phyloP scores from a whole-genome alignment of 1,140 invertebrate genomes.

The Drosophila auraria region DNA sequence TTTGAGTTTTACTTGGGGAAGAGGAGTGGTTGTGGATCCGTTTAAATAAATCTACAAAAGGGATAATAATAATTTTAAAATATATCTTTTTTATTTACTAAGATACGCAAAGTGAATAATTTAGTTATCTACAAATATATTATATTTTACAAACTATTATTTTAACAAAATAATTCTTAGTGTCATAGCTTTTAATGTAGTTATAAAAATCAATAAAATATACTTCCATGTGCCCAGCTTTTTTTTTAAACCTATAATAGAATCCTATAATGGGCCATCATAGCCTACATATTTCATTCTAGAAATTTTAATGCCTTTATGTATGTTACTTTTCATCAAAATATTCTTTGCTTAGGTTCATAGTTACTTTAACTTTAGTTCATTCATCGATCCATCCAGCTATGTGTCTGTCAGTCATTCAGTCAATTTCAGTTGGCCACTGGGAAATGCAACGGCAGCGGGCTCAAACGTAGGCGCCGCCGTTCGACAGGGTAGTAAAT shows the following conservation, averaged over 20 bases:
- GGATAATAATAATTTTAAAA: not conserved
- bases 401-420: slow-evolving; percentile 37
- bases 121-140: too few relatives aligned
- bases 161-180: too few relatives aligned
- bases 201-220: too few relatives aligned
- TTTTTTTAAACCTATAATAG: not conserved
- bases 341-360: too few relatives aligned
- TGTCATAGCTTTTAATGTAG: too few relatives aligned
- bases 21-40: not conserved
- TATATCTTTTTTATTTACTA: not conserved
- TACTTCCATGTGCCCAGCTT: too few relatives aligned
- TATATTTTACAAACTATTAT: too few relatives aligned
- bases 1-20: slow-evolving; percentile 2
- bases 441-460: slow-evolving; percentile 39
- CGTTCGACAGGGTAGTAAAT: slow-evolving; percentile 63
- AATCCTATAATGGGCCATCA: too few relatives aligned
- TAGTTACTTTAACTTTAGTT: not conserved
- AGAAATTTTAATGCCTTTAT: too few relatives aligned
- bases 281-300: too few relatives aligned
- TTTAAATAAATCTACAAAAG: not conserved
- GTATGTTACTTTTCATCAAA: not conserved
- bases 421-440: slow-evolving; percentile 35
- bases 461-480: slow-evolving; percentile 19
- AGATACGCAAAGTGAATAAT: too few relatives aligned
- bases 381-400: slow-evolving; percentile 21